Evolutionary conservation across 2,888 invertebrate species (phyloP), one percentile per base, ranked within the genome.

Genomic region (Platycheirus rosarum): DNA sequence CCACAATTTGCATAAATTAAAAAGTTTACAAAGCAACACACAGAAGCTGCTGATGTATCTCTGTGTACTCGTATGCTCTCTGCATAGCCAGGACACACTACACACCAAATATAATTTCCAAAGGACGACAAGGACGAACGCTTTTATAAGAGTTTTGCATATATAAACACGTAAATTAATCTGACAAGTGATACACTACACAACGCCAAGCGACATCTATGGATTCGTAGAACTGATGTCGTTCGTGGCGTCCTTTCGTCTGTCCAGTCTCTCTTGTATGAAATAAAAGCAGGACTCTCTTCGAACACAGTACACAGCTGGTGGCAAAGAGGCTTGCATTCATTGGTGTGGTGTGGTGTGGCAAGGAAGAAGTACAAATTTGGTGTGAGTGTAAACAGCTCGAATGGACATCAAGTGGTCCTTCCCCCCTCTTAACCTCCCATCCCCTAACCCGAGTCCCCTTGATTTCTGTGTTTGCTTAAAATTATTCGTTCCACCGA

Each of bases 91-190:
- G 65, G 53, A 68, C 48, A 40, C 13, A 29, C 32, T 35, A 18
- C 55, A 82, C 71, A 77, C 82, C 71, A 77, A 82, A 77, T 77
- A 77, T 77, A 77, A 82, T 82, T 82, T 82, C 68, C 49, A 82
- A 82, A 82, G 82, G 82, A 82, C 77, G 82, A 82, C 82, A 82
- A 82, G 82, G 82, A 82, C 82, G 82, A 82, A 82, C 82, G 82
- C 82, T 82, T 82, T 77, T 82, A 82, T 82, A 82, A 82, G 82
- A 82, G 77, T 82, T 82, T 82, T 82, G 82, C 82, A 82, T 82
- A 82, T 86, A 87, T 87, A 89, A 89, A 89, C 88, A 89, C 89
- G 88, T 88, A 89, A 89, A 89, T 88, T 89, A 89, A 89, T 89
- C 89, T 88, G 89, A 89, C 89, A 89, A 89, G 89, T 89, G 89